phyloP scores from a whole-genome alignment of 1,140 invertebrate species.

The Bombus confusus region DNA sequence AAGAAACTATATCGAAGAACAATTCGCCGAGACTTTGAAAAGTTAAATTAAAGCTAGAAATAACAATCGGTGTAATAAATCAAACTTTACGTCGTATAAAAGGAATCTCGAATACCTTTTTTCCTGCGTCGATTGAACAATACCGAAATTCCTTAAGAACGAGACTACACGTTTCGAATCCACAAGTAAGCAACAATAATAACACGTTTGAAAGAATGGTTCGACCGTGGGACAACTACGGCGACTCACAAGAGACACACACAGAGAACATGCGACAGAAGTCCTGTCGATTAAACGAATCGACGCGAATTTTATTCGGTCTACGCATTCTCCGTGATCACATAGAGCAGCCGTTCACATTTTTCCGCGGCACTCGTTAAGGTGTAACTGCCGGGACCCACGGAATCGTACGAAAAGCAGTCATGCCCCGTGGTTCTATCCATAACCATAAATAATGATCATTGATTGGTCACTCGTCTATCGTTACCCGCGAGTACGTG shows the following conservation, averaged over 20 bases:
- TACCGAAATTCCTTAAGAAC: slow-evolving; percentile 17
- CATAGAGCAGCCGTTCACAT: slow-evolving; percentile 15
- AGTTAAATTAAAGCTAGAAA: neutral
- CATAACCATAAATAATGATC: slow-evolving; percentile 75
- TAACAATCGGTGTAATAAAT: neutral
- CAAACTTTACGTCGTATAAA: neutral
- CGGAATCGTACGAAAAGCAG: slow-evolving; percentile 61
- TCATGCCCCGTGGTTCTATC: slow-evolving; percentile 51
- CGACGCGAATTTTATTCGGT: slow-evolving; percentile 7
- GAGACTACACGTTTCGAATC: slow-evolving; percentile 12
- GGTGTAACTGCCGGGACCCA: slow-evolving; percentile 23
- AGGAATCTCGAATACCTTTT: neutral
- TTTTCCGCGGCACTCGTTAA: slow-evolving; percentile 57
- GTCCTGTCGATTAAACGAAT: neutral
- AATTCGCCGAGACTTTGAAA: no score
- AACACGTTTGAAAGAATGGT: slow-evolving; percentile 22
- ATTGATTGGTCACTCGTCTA: slow-evolving; percentile 79
- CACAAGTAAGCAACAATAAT: slow-evolving; percentile 6
- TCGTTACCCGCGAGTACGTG: slow-evolving; percentile 78
- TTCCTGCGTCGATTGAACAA: neutral
- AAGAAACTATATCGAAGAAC: neutral
- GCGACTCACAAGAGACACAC: neutral
- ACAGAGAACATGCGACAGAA: neutral
- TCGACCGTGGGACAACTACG: slow-evolving; percentile 22
- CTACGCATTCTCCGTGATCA: neutral